Evolutionary conservation across 2,113 vertebrate genomes (phyloP).

Genomic region (Mus pahari): DNA sequence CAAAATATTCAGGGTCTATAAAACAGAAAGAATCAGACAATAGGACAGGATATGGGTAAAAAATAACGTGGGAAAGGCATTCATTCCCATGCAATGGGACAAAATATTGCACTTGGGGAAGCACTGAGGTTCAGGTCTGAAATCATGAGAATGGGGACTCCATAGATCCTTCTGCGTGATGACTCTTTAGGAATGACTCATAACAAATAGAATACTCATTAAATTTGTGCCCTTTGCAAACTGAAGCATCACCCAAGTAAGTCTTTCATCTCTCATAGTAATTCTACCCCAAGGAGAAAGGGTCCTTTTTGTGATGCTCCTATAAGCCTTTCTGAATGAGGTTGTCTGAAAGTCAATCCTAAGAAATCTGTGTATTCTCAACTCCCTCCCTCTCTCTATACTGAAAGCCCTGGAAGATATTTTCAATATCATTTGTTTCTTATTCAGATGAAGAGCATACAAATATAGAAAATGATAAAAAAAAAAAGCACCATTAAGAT

Average conservation of each 20-base stretch:
- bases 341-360: background rate
- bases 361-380: background rate
- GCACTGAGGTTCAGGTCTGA: background rate
- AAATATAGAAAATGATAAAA: background rate
- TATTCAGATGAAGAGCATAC: background rate
- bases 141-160: background rate
- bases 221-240: background rate
- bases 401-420: background rate
- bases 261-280: background rate
- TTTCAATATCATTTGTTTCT: background rate
- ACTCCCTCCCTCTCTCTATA: background rate
- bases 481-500: constrained; percentile 31
- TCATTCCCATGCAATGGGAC: background rate
- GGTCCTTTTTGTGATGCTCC: background rate
- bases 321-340: background rate
- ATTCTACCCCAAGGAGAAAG: background rate
- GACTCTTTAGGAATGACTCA: background rate
- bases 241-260: background rate
- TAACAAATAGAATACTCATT: background rate
- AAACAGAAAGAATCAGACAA: background rate
- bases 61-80: background rate
- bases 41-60: background rate
- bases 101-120: background rate
- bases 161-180: background rate
- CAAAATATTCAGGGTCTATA: background rate